phyloP scores from a whole-genome alignment of 1,140 invertebrate genomes.

The Drosophila mauritiana region DNA sequence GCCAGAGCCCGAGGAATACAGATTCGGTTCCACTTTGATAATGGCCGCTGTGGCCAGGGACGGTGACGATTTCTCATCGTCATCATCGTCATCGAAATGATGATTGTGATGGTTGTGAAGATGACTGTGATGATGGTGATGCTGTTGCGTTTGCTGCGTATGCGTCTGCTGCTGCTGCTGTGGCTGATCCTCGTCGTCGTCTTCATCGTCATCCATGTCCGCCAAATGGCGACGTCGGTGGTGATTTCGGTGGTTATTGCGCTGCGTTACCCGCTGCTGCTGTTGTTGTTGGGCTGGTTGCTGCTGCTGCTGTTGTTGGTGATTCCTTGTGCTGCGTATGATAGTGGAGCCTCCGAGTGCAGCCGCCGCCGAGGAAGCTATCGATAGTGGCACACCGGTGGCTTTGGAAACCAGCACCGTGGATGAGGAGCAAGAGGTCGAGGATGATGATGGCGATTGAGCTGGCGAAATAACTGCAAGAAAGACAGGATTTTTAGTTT shows the following conservation, averaged over 20 bases:
- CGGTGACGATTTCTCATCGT: constrained; percentile 84
- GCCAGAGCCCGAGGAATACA: constrained; percentile 79
- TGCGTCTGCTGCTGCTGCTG: constrained; percentile 25
- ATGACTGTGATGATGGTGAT: constrained; percentile 58
- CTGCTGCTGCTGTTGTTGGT: constrained; percentile 54
- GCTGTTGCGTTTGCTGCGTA: constrained; percentile 36
- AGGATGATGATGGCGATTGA: constrained; percentile 79
- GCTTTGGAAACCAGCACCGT: constrained; percentile 79
- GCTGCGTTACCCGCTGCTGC: constrained; percentile 49
- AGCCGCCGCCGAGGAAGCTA: constrained; percentile 70
- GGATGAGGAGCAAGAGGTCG: constrained; percentile 79
- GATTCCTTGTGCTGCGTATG: constrained; percentile 79
- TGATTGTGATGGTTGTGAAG: constrained; percentile 72
- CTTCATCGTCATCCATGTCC: constrained; percentile 80
- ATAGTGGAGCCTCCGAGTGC: constrained; percentile 72
- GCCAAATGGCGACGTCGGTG: constrained; percentile 81
- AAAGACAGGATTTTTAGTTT: no score
- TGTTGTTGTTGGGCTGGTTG: constrained; percentile 45
- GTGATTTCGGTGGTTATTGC: constrained; percentile 84
- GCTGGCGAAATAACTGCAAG: constrained; percentile 69
- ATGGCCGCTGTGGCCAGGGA: constrained; percentile 83
- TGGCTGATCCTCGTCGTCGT: constrained; percentile 60
- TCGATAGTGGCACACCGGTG: constrained; percentile 71
- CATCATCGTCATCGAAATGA: constrained; percentile 81
- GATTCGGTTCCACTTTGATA: constrained; percentile 82